Conservation (phyloP, 2,888 invertebrate genomes). For the Conchocele bisecta region DNA sequence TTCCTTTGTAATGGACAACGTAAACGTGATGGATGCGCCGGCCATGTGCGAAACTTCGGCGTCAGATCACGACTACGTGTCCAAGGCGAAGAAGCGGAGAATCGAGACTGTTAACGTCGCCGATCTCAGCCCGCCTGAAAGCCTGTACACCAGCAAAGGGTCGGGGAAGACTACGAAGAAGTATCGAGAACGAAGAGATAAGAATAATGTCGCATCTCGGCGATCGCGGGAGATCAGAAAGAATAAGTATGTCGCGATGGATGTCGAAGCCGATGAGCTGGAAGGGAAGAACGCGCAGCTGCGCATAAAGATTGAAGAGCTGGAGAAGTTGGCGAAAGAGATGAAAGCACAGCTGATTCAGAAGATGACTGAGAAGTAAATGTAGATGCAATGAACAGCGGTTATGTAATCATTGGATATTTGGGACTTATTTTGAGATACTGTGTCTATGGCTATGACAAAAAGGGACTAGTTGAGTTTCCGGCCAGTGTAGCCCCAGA, state of each 20-base stretch:
- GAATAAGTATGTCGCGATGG: conserved; percentile 75
- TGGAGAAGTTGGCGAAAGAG: conserved; percentile 75
- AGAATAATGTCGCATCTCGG: conserved; percentile 80
- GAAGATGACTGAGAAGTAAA: conserved; percentile 69
- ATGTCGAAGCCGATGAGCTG: conserved; percentile 70
- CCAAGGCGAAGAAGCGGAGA: conserved; percentile 46
- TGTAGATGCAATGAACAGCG: no score
- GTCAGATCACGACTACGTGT: conserved; percentile 68
- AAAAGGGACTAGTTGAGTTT: no score
- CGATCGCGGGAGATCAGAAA: conserved; percentile 77
- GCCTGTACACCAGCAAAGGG: neutral
- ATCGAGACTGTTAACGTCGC: neutral
- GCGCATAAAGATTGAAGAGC: conserved; percentile 68
- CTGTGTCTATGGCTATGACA: no score
- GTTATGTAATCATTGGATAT: no score
- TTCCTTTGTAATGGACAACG: no score
- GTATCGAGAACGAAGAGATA: conserved; percentile 70
- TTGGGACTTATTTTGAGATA: no score
- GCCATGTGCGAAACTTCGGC: conserved; percentile 14
- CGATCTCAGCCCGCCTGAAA: neutral
- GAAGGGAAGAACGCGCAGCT: conserved; percentile 71
- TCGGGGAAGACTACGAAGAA: conserved; percentile 43
- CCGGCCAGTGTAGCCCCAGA: no score
- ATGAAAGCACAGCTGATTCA: conserved; percentile 78
- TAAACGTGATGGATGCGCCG: conserved; percentile 12